A percentile compares a stretch with the other conserved stretches of the same genome.
Evolutionary conservation across 2,888 invertebrate species (phyloP).

Genomic region (Ischnura elegans): DNA sequence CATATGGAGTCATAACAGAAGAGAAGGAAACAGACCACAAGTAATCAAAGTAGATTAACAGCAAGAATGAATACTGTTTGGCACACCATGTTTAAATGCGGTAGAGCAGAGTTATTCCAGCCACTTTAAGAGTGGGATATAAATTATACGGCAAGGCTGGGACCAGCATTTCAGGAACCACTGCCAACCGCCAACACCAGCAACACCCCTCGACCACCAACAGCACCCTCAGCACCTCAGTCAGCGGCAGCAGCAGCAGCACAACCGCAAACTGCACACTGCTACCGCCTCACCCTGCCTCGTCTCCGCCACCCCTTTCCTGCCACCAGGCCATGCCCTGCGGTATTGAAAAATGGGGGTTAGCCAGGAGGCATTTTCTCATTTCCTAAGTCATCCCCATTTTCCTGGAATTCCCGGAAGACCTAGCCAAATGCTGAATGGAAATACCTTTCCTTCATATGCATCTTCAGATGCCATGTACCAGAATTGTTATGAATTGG

Average conservation of each 20-base stretch:
- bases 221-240: constrained; percentile 70
- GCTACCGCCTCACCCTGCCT: constrained; percentile 67
- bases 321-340: constrained; percentile 71
- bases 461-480: not conserved
- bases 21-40: not conserved
- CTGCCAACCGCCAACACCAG: constrained; percentile 67
- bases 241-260: constrained; percentile 72
- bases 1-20: not conserved
- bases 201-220: constrained; percentile 67
- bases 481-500: too few species aligned
- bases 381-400: constrained; percentile 48
- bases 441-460: not conserved
- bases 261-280: constrained; percentile 72
- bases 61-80: constrained; percentile 64
- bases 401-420: constrained; percentile 64
- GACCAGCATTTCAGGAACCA: constrained; percentile 67
- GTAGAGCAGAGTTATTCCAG: constrained; percentile 65
- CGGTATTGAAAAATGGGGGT: constrained; percentile 72
- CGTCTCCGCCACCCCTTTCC: constrained; percentile 67
- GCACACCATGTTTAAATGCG: constrained; percentile 57
- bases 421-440: constrained; percentile 42
- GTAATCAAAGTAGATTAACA: not conserved
- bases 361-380: constrained; percentile 69
- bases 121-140: constrained; percentile 64
- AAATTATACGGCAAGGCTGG: constrained; percentile 64